A percentile compares a stretch with the other conserved stretches of the same genome.
phyloP scores from a whole-genome alignment of 2,888 invertebrate species.

The Trypoxylon attenuatum region DNA sequence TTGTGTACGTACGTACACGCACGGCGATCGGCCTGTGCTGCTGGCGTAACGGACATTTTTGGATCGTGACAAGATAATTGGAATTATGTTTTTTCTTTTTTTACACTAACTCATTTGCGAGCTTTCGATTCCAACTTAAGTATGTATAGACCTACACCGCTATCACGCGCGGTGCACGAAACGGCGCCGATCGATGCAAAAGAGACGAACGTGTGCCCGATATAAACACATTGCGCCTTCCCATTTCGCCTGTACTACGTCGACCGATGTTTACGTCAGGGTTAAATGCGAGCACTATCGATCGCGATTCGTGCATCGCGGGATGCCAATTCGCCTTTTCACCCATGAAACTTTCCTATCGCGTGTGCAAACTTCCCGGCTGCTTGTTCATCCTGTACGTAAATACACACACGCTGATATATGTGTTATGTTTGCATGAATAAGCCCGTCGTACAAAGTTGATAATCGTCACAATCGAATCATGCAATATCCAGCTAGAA shows the following conservation, averaged over 20 bases:
- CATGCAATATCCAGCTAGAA: too few species aligned
- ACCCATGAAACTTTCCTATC: background rate
- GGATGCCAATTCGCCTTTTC: background rate
- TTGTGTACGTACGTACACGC: background rate
- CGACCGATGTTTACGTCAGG: background rate
- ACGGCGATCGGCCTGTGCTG: background rate
- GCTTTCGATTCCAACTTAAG: too few species aligned
- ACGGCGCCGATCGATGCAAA: background rate
- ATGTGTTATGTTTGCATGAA: too few species aligned
- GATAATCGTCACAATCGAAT: too few species aligned
- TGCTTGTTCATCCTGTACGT: too few species aligned
- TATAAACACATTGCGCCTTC: background rate
- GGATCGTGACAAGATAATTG: slow-evolving; percentile 30
- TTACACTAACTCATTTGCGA: too few species aligned
- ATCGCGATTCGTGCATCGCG: background rate
- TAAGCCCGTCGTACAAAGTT: too few species aligned
- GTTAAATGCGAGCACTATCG: background rate
- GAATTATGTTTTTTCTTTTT: slow-evolving; percentile 9
- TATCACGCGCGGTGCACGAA: background rate
- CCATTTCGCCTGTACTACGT: background rate
- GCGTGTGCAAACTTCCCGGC: background rate
- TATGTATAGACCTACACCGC: too few species aligned
- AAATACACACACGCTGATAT: too few species aligned
- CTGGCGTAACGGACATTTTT: slow-evolving; percentile 35
- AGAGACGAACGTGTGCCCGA: background rate